Evolutionary conservation across 2,797 vertebrate species (phyloP), one percentile per base, ranked within the genome.

Genomic region (Crocodylus rhombifer): DNA sequence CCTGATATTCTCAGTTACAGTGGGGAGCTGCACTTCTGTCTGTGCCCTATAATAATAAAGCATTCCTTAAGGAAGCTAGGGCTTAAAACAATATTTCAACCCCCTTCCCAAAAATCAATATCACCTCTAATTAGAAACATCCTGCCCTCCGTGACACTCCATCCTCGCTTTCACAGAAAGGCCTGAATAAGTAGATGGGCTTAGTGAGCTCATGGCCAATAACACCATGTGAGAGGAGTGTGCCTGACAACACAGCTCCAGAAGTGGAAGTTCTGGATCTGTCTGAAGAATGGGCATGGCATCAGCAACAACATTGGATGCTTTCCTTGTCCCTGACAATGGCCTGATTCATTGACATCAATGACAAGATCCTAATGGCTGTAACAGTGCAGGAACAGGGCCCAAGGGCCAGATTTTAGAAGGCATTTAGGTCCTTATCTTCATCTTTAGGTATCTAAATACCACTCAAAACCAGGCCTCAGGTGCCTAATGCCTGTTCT

Each of bases 31-130:
- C 42, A 51, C 42, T 51, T 42, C 42, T 51, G 42, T 51, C 42
- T 51, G 42, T 51, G 42, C 42, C 42, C 42, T 51, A 51, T 51
- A 51, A 94, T 84, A 74, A 7, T 4, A 62, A 82, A 90, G 28
- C 9, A 6, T 51, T 64, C 28, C 33, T 83, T 57, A 74, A 10
- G 60, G 6, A n/a, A 0, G 0, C 33, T 33, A 65, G 3, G 5
- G 1, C 58, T 80, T 17, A 65, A 65, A 30, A 3, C 58, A n/a
- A 60, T 82, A 69, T 92, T 91, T 55, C 4, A 12, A 33, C 17
- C 14, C 75, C n/a, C 64, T 77, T 20, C 9, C 5, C 0, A 2
- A 51, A 74, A 77, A 7, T 4, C 77, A 42, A 57, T 12, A 21
- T 21, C 58, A 17, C 63, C 23, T 12, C 61, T 62, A 21, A 65